These are phyloP conservation scores for Phymastichus coffea DNA, from an alignment of 1,140 invertebrate species.

Conservation along the genomic window DNA sequence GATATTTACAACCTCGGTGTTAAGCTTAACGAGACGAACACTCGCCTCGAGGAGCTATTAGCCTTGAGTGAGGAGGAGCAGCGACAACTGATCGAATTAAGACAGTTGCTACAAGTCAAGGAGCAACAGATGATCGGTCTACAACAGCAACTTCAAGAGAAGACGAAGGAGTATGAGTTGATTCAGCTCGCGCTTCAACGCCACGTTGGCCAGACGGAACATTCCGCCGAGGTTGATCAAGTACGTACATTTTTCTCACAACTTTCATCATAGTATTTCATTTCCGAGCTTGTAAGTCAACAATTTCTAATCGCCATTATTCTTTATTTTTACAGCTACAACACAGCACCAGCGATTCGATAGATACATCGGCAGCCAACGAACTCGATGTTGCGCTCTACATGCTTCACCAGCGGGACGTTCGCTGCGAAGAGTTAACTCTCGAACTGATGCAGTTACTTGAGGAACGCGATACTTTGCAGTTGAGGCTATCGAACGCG, in stretches of 20 bases:
- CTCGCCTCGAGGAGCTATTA: constrained; percentile 56
- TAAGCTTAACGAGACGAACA: constrained; percentile 40
- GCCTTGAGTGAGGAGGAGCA: constrained; percentile 59
- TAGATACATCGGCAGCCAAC: constrained; percentile 14
- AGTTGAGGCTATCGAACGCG: constrained; percentile 77
- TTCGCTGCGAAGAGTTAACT: constrained; percentile 85
- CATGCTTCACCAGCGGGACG: constrained; percentile 83
- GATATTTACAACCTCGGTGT: constrained; percentile 47
- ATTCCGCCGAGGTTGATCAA: not conserved
- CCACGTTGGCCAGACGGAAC: constrained; percentile 24
- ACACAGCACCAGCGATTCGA: not conserved
- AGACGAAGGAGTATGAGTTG: constrained; percentile 60
- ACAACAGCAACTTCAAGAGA: constrained; percentile 64
- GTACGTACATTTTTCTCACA: too few relatives aligned
- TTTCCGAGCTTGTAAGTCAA: too few relatives aligned
- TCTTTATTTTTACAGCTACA: constrained; percentile 9
- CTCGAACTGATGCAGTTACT: constrained; percentile 79
- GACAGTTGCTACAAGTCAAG: constrained; percentile 63
- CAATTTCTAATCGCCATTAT: too few relatives aligned
- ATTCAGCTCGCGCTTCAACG: constrained; percentile 39
- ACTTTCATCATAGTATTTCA: too few relatives aligned
- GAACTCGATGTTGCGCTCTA: constrained; percentile 82
- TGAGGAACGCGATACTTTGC: constrained; percentile 81
- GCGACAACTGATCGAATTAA: constrained; percentile 54
- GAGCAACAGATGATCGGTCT: constrained; percentile 68